Conservation (phyloP, 2,797 vertebrate species). For the Acanthurus leucopareius region DNA sequence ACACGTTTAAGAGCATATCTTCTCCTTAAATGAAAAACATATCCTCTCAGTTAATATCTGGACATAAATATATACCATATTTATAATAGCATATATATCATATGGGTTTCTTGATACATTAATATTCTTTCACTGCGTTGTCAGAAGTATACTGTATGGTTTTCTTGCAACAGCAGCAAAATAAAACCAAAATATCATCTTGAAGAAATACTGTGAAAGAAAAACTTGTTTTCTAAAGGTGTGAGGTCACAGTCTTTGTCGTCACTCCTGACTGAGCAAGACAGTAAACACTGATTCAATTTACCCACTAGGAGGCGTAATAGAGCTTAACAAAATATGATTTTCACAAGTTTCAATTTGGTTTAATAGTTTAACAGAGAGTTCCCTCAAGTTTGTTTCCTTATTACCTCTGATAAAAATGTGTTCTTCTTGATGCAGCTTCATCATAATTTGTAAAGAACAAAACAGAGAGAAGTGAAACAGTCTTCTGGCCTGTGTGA, state of each 20-base stretch:
- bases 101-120: background rate
- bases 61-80: no score
- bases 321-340: background rate
- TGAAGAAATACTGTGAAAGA: background rate
- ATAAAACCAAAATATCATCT: background rate
- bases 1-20: background rate
- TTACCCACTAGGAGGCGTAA: slow-evolving; percentile 36
- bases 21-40: background rate
- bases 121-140: background rate
- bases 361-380: background rate
- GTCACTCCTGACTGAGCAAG: background rate
- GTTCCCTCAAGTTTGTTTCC: background rate
- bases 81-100: no score
- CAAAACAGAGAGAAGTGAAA: background rate
- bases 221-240: background rate
- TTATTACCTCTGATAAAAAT: background rate
- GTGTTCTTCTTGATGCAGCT: no score
- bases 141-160: background rate
- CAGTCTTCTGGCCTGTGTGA: background rate
- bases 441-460: background rate
- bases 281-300: slow-evolving; percentile 13
- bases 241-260: background rate
- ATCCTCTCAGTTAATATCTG: background rate
- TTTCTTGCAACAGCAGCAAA: background rate
- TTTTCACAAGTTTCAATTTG: background rate